Conservation (phyloP, 2,797 vertebrate species). For the Trachurus trachurus region DNA sequence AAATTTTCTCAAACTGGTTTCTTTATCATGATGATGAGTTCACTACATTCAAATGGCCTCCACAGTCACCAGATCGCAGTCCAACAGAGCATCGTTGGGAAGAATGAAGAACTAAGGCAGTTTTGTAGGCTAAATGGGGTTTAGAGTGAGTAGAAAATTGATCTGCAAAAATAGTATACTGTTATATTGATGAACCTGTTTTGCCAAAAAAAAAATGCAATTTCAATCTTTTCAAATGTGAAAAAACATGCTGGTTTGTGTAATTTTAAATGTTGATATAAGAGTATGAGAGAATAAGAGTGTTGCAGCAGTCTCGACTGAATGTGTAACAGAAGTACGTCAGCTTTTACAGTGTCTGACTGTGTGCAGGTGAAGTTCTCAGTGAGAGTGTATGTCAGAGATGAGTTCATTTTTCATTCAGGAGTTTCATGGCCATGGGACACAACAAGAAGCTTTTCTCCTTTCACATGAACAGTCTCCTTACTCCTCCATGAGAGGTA, state of each 20-base stretch:
- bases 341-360: constrained; percentile 3
- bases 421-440: constrained; percentile 34
- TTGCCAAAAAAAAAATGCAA: too few species aligned
- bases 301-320: not conserved
- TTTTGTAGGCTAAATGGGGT: too few species aligned
- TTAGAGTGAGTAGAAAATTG: not conserved
- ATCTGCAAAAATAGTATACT: too few species aligned
- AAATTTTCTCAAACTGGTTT: too few species aligned
- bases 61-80: too few species aligned
- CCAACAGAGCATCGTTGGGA: too few species aligned
- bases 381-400: constrained; percentile 19
- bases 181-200: too few species aligned
- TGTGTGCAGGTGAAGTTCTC: constrained; percentile 13
- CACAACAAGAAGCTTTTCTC: constrained; percentile 32
- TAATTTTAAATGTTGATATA: not conserved
- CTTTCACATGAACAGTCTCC: constrained; percentile 23
- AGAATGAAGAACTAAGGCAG: too few species aligned
- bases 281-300: not conserved
- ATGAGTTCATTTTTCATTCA: constrained; percentile 39
- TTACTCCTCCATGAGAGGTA: constrained; percentile 41
- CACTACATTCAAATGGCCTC: too few species aligned
- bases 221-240: too few species aligned
- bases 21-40: too few species aligned
- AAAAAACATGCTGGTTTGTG: not conserved
- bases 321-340: not conserved